phyloP scores from a whole-genome alignment of 2,888 invertebrate genomes.

The Tiliacea citrago region DNA sequence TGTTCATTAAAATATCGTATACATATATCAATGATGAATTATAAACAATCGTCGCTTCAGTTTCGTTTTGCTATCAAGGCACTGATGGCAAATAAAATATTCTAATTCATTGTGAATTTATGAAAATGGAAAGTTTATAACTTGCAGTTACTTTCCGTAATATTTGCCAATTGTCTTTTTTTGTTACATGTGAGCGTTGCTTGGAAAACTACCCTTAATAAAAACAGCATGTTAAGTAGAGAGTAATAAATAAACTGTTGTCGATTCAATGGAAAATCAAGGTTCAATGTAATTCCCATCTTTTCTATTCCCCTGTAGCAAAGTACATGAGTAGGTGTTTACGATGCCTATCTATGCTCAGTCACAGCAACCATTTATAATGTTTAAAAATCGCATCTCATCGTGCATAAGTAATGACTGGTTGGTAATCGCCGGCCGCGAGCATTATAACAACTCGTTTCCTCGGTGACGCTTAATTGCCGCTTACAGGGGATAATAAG shows the following conservation, averaged over 20 bases:
- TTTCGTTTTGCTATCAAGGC: background rate
- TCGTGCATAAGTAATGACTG: conserved; percentile 62
- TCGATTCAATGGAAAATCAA: background rate
- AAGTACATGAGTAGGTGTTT: conserved; percentile 30
- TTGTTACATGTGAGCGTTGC: background rate
- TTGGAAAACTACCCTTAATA: background rate
- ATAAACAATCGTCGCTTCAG: background rate
- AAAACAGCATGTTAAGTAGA: background rate
- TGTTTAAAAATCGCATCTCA: conserved; percentile 61
- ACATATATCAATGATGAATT: conserved; percentile 43
- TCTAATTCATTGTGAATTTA: conserved; percentile 5
- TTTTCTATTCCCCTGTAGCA: conserved; percentile 3
- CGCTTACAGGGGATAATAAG: conserved; percentile 59
- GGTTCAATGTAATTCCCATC: background rate
- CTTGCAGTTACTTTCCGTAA: background rate
- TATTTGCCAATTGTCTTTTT: background rate
- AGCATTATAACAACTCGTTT: conserved; percentile 62
- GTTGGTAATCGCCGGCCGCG: conserved; percentile 51
- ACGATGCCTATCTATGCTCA: conserved; percentile 51
- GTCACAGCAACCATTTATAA: conserved; percentile 57
- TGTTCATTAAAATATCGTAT: conserved; percentile 42
- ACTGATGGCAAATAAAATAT: background rate
- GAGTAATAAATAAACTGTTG: background rate
- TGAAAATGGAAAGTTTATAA: background rate
- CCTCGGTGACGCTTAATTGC: conserved; percentile 64